Evolutionary conservation across 2,113 vertebrate genomes (phyloP).

Genomic region (Microtus pennsylvanicus): DNA sequence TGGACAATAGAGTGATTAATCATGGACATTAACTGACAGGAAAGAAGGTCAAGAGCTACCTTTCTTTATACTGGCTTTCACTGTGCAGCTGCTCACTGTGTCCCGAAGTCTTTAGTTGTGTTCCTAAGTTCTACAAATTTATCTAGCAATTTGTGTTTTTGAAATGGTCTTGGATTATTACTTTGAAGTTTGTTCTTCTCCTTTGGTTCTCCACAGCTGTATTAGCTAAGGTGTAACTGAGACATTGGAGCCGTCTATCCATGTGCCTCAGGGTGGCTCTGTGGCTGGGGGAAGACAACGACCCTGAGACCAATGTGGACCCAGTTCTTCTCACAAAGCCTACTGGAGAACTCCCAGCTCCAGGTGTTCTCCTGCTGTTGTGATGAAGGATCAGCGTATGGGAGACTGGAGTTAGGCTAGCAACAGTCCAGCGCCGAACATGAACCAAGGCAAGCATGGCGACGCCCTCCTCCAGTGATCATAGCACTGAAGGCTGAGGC

Average conservation of each 20-base stretch:
- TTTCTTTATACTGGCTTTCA: neutral
- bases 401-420: neutral
- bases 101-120: neutral
- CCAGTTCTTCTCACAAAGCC: neutral
- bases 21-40: too few species aligned
- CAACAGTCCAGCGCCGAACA: neutral
- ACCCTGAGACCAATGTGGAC: neutral
- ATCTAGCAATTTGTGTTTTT: neutral
- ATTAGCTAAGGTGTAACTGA: neutral
- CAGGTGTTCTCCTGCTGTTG: neutral
- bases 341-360: neutral
- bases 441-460: neutral
- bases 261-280: neutral
- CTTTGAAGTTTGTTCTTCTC: neutral
- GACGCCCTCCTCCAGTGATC: too few species aligned
- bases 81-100: neutral
- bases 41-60: neutral
- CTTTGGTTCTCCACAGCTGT: neutral
- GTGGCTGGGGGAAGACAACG: neutral
- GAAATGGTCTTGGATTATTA: neutral
- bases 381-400: neutral
- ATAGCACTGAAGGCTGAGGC: too few species aligned
- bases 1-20: neutral
- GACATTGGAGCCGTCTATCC: rapidly evolving
- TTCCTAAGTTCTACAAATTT: neutral